Evolutionary conservation across 2,113 vertebrate genomes (phyloP), one percentile per base, ranked within the genome.

Genomic region (Pandion haliaetus): DNA sequence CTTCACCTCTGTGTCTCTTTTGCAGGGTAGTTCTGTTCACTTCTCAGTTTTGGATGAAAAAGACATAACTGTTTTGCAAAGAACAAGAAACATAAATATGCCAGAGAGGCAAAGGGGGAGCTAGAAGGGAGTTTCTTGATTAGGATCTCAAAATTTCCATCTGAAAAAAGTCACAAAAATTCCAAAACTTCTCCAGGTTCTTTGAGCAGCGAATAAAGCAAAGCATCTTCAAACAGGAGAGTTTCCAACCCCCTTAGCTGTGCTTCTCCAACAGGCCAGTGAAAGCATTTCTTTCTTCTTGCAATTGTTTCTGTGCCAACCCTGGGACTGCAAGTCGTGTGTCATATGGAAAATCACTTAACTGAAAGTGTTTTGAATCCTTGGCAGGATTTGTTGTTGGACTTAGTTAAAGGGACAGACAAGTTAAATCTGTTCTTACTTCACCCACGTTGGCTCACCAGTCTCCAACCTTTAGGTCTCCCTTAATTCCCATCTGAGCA

Each of bases 381-480:
- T 79, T 58, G 45, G 52, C 45, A 88, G 79, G n/a, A 55, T 66
- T 59, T 80, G 31, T 23, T 32, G 21, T 52, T 77, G 76, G 76
- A 57, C 76, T 71, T 14, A 3, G 44, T 86, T 78, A 66, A 84
- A 83, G 38, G 67, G 72, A 49, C 59, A 82, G 86, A 61, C 38
- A 49, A 47, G 42, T 52, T 42, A 42, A 74, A 49, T 28, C 32
- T 69, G 8, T 69, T 74, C 44, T n/a, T 67, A 16, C 17, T 47
- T 74, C 50, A 59, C n/a, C 6, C 28, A 8, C 0, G 0, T 3
- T 55, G 57, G 32, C 36, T 66, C 28, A 18, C n/a, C 17, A 40
- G 12, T 38, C n/a, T 57, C 36, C 65, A 89, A 10, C 26, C 17
- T 73, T 52, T 31, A 50, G 16, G 42, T 25, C 18, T 42, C 25